Conservation (phyloP, 2,888 invertebrate species). For the Synanthedon andrenaeformis region DNA sequence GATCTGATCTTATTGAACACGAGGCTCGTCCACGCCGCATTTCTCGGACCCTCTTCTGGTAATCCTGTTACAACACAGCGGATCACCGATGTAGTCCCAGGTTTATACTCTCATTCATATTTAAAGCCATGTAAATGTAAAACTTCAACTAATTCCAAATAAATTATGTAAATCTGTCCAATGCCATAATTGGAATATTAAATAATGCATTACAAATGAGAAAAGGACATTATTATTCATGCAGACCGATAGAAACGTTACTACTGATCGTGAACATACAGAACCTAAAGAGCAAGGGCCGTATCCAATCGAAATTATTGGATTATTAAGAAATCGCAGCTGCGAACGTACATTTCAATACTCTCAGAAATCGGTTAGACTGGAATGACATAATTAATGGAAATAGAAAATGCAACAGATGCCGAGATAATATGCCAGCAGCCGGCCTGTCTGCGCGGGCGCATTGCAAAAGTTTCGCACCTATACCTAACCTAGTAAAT, state of each 20-base stretch:
- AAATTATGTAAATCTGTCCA: no score
- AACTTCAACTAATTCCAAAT: no score
- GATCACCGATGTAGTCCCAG: background rate
- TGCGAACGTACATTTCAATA: slow-evolving; percentile 50
- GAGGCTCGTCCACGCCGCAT: slow-evolving; percentile 77
- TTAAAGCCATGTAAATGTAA: background rate
- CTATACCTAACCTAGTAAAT: slow-evolving; percentile 28
- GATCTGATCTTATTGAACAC: slow-evolving; percentile 91
- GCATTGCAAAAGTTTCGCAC: slow-evolving; percentile 49
- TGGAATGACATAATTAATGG: slow-evolving; percentile 59
- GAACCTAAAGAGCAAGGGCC: slow-evolving; percentile 38
- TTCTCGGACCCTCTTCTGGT: slow-evolving; percentile 60
- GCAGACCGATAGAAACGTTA: slow-evolving; percentile 40
- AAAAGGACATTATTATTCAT: slow-evolving; percentile 32
- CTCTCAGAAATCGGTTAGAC: slow-evolving; percentile 25
- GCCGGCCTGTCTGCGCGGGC: slow-evolving; percentile 57
- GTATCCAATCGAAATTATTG: slow-evolving; percentile 45
- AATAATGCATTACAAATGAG: slow-evolving; percentile 2
- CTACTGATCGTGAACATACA: slow-evolving; percentile 22
- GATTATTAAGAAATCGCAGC: slow-evolving; percentile 53
- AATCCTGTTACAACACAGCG: slow-evolving; percentile 38
- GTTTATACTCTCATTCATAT: background rate
- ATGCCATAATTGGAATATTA: background rate
- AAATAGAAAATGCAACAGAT: slow-evolving; percentile 61
- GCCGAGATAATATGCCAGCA: slow-evolving; percentile 44